Conservation (phyloP, 2,113 vertebrate species). For the Castor canadensis region DNA sequence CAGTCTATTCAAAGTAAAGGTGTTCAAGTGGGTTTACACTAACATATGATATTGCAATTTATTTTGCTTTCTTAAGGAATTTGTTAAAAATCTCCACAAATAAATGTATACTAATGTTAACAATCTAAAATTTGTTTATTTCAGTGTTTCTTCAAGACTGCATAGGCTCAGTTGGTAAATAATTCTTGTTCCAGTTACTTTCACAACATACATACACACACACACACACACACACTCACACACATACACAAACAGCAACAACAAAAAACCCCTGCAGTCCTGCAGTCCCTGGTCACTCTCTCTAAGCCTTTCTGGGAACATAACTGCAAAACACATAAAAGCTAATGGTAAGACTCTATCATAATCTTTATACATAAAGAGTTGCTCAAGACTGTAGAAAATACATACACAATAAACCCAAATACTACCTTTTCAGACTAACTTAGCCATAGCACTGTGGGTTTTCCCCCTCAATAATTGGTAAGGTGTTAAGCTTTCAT, state of each 20-base stretch:
- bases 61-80: constrained; percentile 9
- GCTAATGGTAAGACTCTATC: not conserved
- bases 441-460: not conserved
- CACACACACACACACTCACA: not conserved
- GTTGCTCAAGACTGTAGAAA: not conserved
- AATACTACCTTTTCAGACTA: constrained; percentile 14
- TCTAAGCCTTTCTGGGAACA: not conserved
- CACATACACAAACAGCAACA: not conserved
- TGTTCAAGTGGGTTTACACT: not conserved
- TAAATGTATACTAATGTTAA: not conserved
- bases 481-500: constrained; percentile 1
- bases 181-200: not conserved
- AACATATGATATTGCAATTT: not conserved
- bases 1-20: not conserved
- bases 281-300: not conserved
- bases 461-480: not conserved
- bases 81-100: not conserved
- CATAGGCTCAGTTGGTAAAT: not conserved
- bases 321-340: not conserved
- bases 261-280: not conserved
- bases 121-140: not conserved
- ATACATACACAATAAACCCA: not conserved
- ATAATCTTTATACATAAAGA: not conserved
- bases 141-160: not conserved
- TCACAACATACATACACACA: not conserved